Evolutionary conservation across 2,113 vertebrate species (phyloP), one percentile per base, ranked within the genome.

Genomic region (Progne subis): DNA sequence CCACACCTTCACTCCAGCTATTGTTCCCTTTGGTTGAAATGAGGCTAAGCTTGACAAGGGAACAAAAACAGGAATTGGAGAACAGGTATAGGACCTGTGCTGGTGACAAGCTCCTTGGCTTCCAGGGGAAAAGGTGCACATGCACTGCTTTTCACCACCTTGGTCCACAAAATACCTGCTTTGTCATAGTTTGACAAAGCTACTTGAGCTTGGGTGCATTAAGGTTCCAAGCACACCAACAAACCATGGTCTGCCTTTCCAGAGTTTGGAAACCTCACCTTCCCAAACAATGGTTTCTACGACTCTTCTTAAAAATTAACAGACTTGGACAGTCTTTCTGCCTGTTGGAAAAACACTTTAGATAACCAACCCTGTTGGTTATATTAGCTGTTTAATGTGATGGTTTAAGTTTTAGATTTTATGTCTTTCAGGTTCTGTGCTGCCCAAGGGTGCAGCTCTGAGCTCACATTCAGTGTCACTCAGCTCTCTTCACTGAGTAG

Each of bases 221-320:
- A 18, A 4, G 19, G 25, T 29, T 82, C 43, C 67, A 55, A 21
- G 12, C 23, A 21, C 0, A 1, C 8, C 28, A 2, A 2, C 11
- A 3, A 80, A 21, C 26, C 24, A 3, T 0, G 3, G 5, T 37
- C 43, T 77, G 7, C 1, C 0, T 55, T 74, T 61, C 46, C 41
- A 59, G 29, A 19, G 19, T 53, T 41, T 18, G 37, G 64, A 82
- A 64, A 63, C 1, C 0, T 1, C 44, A 28, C 11, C 44, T 64
- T 46, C 50, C 12, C 5, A 88, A 79, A 76, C 0, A 0, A 70
- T 1, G 10, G 4, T 24, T 56, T 57, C 28, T 41, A 1, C 29
- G 32, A 56, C 61, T 90, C 28, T 37, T 53, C 7, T 49, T 60
- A 34, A 82, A 87, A 80, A 57, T 50, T 55, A 72, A 14, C 19